A percentile compares a stretch with the other conserved stretches of the same genome.
Conservation (phyloP, 2,113 vertebrate species). For the Eretmochelys imbricata region DNA sequence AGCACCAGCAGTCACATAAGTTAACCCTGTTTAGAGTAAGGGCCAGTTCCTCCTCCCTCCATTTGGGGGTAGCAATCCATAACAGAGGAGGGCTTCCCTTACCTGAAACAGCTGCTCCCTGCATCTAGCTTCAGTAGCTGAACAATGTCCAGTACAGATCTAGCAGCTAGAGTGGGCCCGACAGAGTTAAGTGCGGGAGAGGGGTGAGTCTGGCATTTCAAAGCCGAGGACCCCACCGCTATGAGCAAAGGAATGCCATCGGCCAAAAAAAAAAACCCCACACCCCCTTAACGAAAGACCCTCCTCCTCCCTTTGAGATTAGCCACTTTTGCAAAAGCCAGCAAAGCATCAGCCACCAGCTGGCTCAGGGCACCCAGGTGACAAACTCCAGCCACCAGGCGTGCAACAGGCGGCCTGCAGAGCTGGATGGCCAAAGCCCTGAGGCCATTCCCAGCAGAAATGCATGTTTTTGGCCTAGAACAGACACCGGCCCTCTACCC, state of each 20-base stretch:
- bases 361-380: background rate
- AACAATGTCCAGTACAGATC: background rate
- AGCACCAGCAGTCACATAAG: no score
- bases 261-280: background rate
- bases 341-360: fast-evolving
- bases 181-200: background rate
- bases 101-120: background rate
- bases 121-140: background rate
- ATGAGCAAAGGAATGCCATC: background rate
- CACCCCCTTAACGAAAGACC: background rate
- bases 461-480: background rate
- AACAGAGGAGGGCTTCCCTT: background rate
- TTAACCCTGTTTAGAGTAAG: background rate
- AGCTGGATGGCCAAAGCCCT: background rate
- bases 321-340: background rate
- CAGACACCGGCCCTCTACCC: background rate
- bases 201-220: background rate
- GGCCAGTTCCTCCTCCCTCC: background rate
- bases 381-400: background rate
- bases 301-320: fast-evolving
- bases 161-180: background rate
- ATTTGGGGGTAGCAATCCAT: fast-evolving
- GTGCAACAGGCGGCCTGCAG: background rate
- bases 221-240: background rate
- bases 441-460: background rate